phyloP scores from a whole-genome alignment of 2,888 invertebrate species.

The Pardosa pseudoannulata region DNA sequence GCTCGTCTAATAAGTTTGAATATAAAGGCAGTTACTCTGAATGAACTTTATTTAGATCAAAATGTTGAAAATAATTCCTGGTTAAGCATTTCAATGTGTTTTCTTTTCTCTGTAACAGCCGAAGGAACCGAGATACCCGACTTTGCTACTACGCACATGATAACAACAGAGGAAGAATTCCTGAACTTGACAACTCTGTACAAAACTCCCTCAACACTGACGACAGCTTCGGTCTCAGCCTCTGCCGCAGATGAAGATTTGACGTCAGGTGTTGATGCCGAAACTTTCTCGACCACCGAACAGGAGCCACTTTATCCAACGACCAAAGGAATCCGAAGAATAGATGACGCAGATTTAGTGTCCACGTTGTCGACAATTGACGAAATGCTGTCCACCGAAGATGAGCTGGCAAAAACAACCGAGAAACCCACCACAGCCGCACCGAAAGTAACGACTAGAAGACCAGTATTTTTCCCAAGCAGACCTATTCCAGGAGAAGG shows the following conservation, averaged over 20 bases:
- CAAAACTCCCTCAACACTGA: not conserved
- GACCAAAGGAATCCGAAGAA: not conserved
- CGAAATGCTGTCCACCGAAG: not conserved
- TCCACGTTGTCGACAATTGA: not conserved
- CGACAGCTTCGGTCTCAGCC: not conserved
- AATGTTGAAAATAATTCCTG: too few species aligned
- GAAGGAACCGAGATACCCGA: constrained; percentile 5
- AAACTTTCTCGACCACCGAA: constrained; percentile 37
- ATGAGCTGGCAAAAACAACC: not conserved
- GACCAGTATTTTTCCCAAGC: constrained; percentile 61
- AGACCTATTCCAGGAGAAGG: constrained; percentile 74
- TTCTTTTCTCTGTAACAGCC: not conserved
- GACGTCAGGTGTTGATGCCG: not conserved
- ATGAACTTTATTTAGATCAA: too few species aligned
- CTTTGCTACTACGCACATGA: not conserved
- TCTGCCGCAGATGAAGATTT: not conserved
- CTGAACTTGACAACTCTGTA: not conserved
- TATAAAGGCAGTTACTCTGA: too few species aligned
- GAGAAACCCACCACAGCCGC: constrained; percentile 27
- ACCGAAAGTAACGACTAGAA: constrained; percentile 60
- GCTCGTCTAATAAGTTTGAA: too few species aligned
- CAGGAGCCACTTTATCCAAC: constrained; percentile 22
- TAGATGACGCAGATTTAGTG: not conserved
- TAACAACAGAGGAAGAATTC: not conserved
- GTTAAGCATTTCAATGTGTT: too few species aligned